These are phyloP conservation scores for Andricus grossulariae DNA, from an alignment of 1,140 invertebrate genomes.

Conservation along the genomic window DNA sequence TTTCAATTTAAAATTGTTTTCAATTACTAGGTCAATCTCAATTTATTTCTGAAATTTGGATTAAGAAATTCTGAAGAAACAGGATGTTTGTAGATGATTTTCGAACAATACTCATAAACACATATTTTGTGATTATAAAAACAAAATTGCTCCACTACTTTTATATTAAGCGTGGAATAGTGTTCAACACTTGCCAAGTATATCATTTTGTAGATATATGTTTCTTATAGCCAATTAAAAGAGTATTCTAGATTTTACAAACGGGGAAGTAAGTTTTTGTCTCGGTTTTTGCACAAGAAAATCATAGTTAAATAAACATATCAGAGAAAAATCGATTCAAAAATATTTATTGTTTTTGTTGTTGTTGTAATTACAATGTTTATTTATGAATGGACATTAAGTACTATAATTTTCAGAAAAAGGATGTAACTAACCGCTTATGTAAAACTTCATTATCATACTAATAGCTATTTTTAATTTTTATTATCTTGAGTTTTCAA, in stretches of 20 bases:
- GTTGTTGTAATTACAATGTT: too few species aligned
- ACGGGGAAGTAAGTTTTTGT: too few species aligned
- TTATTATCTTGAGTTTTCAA: not conserved
- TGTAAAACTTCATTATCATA: conserved; percentile 17
- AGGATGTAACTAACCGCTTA: not conserved
- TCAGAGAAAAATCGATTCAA: not conserved
- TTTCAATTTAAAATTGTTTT: too few species aligned
- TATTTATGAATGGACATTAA: too few species aligned
- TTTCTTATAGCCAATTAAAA: conserved; percentile 1
- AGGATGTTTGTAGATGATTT: too few species aligned
- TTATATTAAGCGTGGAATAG: conserved; percentile 5
- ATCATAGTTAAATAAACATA: not conserved
- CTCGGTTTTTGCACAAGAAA: not conserved
- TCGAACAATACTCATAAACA: too few species aligned
- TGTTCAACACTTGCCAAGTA: not conserved
- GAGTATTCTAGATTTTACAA: not conserved
- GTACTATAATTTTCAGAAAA: too few species aligned
- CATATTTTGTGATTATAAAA: not conserved
- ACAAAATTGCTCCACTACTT: not conserved
- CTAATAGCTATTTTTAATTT: not conserved
- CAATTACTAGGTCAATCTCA: too few species aligned
- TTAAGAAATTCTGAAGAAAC: too few species aligned
- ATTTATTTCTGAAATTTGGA: too few species aligned
- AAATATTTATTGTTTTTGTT: not conserved
- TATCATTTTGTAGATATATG: not conserved